These are phyloP conservation scores for Gortyna flavago DNA, from an alignment of 2,888 invertebrate species.

Conservation along the genomic window DNA sequence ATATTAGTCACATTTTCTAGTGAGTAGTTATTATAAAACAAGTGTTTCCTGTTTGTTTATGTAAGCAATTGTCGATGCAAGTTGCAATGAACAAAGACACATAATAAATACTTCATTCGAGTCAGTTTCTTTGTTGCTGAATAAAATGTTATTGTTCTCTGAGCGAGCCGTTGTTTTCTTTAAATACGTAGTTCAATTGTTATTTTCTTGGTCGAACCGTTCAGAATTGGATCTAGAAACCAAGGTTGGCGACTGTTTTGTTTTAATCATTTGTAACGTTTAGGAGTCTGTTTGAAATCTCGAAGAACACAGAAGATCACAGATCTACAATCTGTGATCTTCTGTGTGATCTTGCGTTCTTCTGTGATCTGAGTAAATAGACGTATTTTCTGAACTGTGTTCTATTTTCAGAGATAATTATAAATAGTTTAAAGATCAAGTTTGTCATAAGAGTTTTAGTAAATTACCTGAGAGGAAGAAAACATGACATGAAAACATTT, in stretches of 20 bases:
- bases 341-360: too few species aligned
- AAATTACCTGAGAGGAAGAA: constrained; percentile 11
- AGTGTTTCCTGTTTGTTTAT: constrained; percentile 72
- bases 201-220: constrained; percentile 50
- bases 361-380: constrained; percentile 22
- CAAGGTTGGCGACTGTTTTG: constrained; percentile 37
- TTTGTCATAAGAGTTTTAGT: background rate
- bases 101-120: constrained; percentile 67
- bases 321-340: too few species aligned
- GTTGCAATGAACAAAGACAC: constrained; percentile 72
- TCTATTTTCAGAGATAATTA: constrained; percentile 16
- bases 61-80: constrained; percentile 63
- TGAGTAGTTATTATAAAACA: constrained; percentile 58
- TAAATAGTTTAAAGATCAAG: constrained; percentile 17
- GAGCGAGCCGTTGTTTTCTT: constrained; percentile 52
- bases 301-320: too few species aligned
- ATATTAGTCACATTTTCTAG: constrained; percentile 54
- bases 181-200: constrained; percentile 55
- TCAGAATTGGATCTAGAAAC: constrained; percentile 37
- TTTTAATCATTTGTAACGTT: constrained; percentile 30
- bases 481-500: background rate
- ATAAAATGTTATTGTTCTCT: constrained; percentile 70
- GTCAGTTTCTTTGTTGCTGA: constrained; percentile 73
- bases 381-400: constrained; percentile 21
- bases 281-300: constrained; percentile 27